Evolutionary conservation across 2,888 invertebrate genomes (phyloP).

Genomic region (Drosophila imparisetae): DNA sequence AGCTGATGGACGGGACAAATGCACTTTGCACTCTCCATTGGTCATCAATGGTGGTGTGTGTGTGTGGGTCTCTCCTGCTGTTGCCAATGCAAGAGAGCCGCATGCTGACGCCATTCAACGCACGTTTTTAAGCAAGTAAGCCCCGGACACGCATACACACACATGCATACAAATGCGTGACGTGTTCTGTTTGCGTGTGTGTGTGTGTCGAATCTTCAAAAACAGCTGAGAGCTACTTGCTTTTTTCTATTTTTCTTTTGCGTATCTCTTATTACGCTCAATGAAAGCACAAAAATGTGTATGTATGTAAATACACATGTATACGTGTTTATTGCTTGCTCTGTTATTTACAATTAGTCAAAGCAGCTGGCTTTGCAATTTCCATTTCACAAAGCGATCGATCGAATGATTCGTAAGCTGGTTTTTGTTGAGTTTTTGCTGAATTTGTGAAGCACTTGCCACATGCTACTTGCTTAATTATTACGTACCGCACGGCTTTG

Average conservation of each 20-base stretch:
- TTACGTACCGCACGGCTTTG: constrained; percentile 1
- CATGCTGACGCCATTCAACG: constrained; percentile 35
- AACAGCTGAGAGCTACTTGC: constrained; percentile 34
- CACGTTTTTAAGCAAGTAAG: constrained; percentile 37
- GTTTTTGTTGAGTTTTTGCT: constrained; percentile 1
- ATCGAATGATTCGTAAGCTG: constrained; percentile 26
- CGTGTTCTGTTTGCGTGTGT: constrained; percentile 3
- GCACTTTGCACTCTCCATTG: constrained; percentile 45
- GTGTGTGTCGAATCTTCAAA: constrained; percentile 19
- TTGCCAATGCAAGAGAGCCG: background rate
- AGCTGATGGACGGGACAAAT: constrained; percentile 35
- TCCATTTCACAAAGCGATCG: constrained; percentile 17
- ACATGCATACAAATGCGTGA: background rate
- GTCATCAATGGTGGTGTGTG: background rate
- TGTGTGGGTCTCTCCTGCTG: background rate
- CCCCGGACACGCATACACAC: background rate
- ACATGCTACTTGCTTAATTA: background rate
- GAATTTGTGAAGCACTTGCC: constrained; percentile 7
- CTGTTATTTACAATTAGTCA: constrained; percentile 14
- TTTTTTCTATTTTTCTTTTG: constrained; percentile 4
- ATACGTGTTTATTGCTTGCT: constrained; percentile 9
- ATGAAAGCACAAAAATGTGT: background rate
- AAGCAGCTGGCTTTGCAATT: constrained; percentile 26
- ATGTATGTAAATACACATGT: constrained; percentile 1
- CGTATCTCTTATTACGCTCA: background rate